Percentiles rank a stretch among this genome's conserved stretches.
Evolutionary conservation across 1,140 invertebrate genomes (phyloP).

Genomic region (Oreohelix idahoensis): DNA sequence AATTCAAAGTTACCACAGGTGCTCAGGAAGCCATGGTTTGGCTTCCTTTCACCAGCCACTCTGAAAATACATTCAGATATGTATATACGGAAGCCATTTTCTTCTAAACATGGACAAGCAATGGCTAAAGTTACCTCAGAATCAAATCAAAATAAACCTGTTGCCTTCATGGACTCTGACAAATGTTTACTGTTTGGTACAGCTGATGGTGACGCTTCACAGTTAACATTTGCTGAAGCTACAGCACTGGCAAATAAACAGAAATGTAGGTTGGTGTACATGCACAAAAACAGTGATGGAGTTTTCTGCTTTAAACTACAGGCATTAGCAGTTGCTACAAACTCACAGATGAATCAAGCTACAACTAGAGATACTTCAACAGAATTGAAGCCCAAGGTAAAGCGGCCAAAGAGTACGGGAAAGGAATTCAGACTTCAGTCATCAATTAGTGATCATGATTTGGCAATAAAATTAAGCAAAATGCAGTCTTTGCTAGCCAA

Average conservation of each 20-base stretch:
- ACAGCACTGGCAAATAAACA: background rate
- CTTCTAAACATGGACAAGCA: background rate
- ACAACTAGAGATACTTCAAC: too few relatives aligned
- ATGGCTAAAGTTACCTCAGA: background rate
- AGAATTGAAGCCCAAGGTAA: background rate
- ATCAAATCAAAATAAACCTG: background rate
- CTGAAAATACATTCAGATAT: background rate
- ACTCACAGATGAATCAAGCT: background rate
- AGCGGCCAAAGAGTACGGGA: background rate
- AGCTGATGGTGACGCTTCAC: background rate
- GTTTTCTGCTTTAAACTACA: slow-evolving; percentile 18
- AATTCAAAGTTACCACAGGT: background rate
- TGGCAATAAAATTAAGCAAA: slow-evolving; percentile 6
- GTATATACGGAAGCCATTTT: background rate
- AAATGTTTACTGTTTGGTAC: slow-evolving; percentile 30
- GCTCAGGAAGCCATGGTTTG: background rate
- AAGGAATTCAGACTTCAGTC: slow-evolving; percentile 25
- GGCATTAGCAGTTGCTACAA: background rate
- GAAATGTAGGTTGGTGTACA: slow-evolving; percentile 2
- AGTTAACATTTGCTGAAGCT: slow-evolving; percentile 7
- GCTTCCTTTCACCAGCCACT: background rate
- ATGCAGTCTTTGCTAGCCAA: background rate
- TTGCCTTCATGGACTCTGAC: background rate
- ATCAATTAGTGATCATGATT: slow-evolving; percentile 32
- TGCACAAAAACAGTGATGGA: slow-evolving; percentile 20